phyloP scores from a whole-genome alignment of 2,888 invertebrate genomes.

The Ormia ochracea region DNA sequence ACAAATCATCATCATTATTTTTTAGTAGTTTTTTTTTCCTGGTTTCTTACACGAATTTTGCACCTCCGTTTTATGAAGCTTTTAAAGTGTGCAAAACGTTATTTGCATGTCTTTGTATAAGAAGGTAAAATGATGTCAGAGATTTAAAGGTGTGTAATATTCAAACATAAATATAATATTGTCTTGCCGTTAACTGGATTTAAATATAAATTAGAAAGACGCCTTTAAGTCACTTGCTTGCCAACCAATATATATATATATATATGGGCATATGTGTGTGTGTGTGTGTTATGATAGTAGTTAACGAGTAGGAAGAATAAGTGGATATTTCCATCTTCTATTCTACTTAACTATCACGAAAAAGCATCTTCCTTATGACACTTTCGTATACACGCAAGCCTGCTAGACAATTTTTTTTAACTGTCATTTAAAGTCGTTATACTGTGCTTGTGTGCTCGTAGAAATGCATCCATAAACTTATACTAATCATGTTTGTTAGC shows the following conservation, averaged over 20 bases:
- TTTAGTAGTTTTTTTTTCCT: conserved; percentile 5
- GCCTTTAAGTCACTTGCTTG: not conserved
- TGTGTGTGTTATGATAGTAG: conserved; percentile 17
- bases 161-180: not conserved
- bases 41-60: conserved; percentile 49
- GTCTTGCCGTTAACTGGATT: not conserved
- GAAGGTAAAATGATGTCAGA: not conserved
- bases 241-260: not conserved
- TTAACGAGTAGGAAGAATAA: conserved; percentile 39
- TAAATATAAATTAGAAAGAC: conserved; percentile 12
- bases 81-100: conserved; percentile 31
- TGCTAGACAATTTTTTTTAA: conserved; percentile 59
- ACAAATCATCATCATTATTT: conserved; percentile 63
- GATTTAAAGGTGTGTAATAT: conserved; percentile 21
- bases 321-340: not conserved
- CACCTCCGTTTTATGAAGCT: conserved; percentile 52
- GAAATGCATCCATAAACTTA: not conserved
- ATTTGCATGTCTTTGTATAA: conserved; percentile 54
- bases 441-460: conserved; percentile 1
- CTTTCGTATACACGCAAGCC: conserved; percentile 57
- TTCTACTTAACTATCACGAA: conserved; percentile 49
- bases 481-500: conserved; percentile 20
- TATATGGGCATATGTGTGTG: not conserved
- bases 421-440: conserved; percentile 50
- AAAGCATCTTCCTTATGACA: conserved; percentile 62